Conservation (phyloP, 1,140 invertebrate species). For the Drosophila pandora region DNA sequence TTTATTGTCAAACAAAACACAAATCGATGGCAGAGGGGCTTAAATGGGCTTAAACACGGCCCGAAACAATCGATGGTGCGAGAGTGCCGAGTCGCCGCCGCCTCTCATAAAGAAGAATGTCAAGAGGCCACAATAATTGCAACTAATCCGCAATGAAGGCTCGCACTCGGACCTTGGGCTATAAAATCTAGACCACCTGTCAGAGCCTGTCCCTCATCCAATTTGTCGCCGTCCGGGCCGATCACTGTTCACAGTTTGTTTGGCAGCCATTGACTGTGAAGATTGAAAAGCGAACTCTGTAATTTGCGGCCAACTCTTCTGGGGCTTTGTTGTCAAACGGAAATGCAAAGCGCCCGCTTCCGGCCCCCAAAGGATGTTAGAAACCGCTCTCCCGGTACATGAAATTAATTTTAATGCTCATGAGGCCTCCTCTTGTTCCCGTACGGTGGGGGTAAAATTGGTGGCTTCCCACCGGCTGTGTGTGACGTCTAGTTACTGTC, state of each 20-base stretch:
- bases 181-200: conserved; percentile 63
- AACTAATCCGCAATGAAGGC: conserved; percentile 74
- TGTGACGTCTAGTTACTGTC: conserved; percentile 17
- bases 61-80: conserved; percentile 56
- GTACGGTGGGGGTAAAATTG: conserved; percentile 3
- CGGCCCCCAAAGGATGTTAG: conserved; percentile 54
- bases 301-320: conserved; percentile 38
- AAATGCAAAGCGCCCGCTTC: conserved; percentile 47
- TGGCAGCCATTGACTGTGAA: conserved; percentile 50
- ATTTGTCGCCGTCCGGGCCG: conserved; percentile 8
- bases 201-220: conserved; percentile 32
- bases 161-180: conserved; percentile 64
- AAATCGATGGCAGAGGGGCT: conserved; percentile 55
- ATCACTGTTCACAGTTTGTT: conserved; percentile 44
- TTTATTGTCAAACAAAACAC: conserved; percentile 32
- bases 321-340: conserved; percentile 29
- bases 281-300: conserved; percentile 43
- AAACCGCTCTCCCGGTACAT: conserved; percentile 12
- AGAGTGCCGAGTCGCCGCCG: conserved; percentile 38
- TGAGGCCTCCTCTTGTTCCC: neutral
- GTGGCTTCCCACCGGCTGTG: conserved; percentile 2
- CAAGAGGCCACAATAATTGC: conserved; percentile 82
- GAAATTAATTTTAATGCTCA: conserved; percentile 39
- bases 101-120: conserved; percentile 74
- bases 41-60: conserved; percentile 32